These are phyloP conservation scores for Struthidea cinerea DNA, from an alignment of 2,113 vertebrate species.

Conservation along the genomic window DNA sequence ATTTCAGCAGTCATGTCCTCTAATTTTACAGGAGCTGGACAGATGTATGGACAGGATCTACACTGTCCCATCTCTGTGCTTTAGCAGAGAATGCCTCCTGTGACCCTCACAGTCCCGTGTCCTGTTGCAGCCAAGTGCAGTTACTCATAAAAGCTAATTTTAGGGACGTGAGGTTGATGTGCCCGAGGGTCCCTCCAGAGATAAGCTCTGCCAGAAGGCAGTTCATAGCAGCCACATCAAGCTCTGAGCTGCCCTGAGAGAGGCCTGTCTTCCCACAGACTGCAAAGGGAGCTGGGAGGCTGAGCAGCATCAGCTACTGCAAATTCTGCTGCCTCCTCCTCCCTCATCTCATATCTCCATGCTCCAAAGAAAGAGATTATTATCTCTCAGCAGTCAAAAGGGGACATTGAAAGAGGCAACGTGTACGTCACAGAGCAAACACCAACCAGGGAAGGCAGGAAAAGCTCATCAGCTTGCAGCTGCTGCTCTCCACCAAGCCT, in stretches of 20 bases:
- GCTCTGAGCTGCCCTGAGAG: neutral
- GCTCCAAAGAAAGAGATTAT: neutral
- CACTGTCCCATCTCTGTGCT: neutral
- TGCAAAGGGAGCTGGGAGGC: neutral
- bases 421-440: neutral
- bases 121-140: neutral
- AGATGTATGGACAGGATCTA: neutral
- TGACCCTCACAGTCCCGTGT: neutral
- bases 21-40: neutral
- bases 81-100: neutral
- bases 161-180: neutral
- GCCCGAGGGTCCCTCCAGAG: neutral
- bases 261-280: neutral
- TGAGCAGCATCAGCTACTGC: neutral
- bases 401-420: neutral
- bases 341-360: neutral
- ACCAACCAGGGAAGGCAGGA: neutral
- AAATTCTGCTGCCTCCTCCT: neutral
- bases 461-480: neutral
- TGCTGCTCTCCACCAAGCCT: neutral
- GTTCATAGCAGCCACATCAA: neutral
- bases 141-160: neutral
- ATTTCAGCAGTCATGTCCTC: neutral
- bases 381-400: neutral
- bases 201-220: neutral